These are phyloP conservation scores for Metalampra italica DNA, from an alignment of 2,888 invertebrate species.

Conservation along the genomic window DNA sequence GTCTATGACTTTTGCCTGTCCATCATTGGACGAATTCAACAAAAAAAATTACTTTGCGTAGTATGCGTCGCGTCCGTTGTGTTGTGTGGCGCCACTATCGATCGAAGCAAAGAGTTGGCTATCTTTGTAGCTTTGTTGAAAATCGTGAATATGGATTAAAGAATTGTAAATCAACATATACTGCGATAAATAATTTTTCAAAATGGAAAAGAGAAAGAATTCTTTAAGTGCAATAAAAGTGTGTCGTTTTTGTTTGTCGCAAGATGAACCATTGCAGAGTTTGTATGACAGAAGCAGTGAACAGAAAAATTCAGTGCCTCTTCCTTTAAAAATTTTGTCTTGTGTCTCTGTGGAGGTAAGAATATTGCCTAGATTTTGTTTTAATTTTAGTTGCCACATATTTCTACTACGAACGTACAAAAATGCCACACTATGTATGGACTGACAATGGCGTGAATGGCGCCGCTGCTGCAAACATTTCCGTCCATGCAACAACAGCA, in stretches of 20 bases:
- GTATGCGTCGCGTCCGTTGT: constrained; percentile 17
- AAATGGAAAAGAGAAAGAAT: constrained; percentile 80
- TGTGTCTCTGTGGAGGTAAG: constrained; percentile 87
- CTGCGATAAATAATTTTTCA: constrained; percentile 18
- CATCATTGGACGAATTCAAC: too few relatives aligned
- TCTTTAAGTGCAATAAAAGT: constrained; percentile 81
- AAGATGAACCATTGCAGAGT: constrained; percentile 80
- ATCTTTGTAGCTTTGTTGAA: constrained; percentile 10
- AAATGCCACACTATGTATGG: too few relatives aligned
- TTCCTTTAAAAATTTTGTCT: constrained; percentile 87
- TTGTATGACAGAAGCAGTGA: constrained; percentile 80
- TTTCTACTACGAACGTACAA: too few relatives aligned
- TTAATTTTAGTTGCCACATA: too few relatives aligned
- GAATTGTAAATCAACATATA: constrained; percentile 18
- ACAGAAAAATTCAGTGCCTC: constrained; percentile 80
- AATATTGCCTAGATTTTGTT: constrained; percentile 8
- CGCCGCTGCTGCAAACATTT: too few relatives aligned
- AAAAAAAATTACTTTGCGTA: neutral
- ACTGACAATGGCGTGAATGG: too few relatives aligned
- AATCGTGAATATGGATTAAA: constrained; percentile 34
- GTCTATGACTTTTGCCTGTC: too few relatives aligned
- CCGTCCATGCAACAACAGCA: too few relatives aligned
- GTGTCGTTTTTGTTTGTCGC: constrained; percentile 86
- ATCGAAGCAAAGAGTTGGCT: neutral
- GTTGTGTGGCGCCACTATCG: constrained; percentile 40